Conservation (phyloP, 2,888 invertebrate species). For the Epistrophella euchroma region DNA sequence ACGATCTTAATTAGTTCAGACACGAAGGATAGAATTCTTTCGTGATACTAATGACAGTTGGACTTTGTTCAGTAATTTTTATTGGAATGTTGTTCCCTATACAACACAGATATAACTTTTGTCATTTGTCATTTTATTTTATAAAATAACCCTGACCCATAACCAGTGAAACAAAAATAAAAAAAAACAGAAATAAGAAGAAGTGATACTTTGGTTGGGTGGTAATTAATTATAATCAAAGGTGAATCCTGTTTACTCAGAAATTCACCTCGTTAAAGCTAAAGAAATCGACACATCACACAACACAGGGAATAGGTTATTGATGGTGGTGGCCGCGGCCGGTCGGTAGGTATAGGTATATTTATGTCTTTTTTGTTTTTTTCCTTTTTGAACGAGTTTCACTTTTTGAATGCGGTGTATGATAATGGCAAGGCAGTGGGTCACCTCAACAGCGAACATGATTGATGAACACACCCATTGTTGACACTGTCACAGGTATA, state of each 20-base stretch:
- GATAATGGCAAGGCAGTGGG: slow-evolving; percentile 45
- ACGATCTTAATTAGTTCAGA: slow-evolving; percentile 53
- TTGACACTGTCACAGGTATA: slow-evolving; percentile 66
- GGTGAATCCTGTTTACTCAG: slow-evolving; percentile 57
- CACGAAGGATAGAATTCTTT: slow-evolving; percentile 55
- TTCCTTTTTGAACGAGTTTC: slow-evolving; percentile 43
- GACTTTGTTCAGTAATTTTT: slow-evolving; percentile 37
- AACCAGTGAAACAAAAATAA: not conserved
- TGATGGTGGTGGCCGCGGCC: not conserved
- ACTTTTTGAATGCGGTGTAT: slow-evolving; percentile 28
- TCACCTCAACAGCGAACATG: slow-evolving; percentile 52
- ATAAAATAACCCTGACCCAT: slow-evolving; percentile 55
- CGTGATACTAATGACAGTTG: slow-evolving; percentile 40
- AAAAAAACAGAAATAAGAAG: not conserved
- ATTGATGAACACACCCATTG: slow-evolving; percentile 69
- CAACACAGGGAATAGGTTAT: slow-evolving; percentile 57
- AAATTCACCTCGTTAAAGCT: slow-evolving; percentile 57
- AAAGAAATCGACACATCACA: slow-evolving; percentile 49
- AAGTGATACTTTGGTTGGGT: slow-evolving; percentile 13
- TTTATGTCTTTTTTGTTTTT: no score
- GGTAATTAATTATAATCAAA: slow-evolving; percentile 61
- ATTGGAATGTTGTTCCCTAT: slow-evolving; percentile 13
- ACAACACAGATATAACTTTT: not conserved
- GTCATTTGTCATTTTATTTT: slow-evolving; percentile 39
- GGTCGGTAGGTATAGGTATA: not conserved